Percentiles rank a stretch among this genome's conserved stretches.
Evolutionary conservation across 2,113 vertebrate genomes (phyloP).

Genomic region (Cromileptes altivelis): DNA sequence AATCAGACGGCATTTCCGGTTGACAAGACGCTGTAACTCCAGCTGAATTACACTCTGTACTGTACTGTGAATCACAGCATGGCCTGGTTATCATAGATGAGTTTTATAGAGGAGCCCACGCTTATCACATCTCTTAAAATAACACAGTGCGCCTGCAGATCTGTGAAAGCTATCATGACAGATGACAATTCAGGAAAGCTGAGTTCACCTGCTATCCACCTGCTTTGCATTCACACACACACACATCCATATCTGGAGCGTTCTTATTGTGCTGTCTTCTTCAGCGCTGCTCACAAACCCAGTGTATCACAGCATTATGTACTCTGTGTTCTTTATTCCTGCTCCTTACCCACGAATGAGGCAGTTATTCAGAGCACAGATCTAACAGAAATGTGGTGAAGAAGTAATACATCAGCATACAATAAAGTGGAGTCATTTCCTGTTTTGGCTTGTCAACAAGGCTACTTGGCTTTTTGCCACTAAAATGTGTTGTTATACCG

Average conservation of each 20-base stretch:
- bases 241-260: conserved; percentile 19
- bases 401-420: not conserved
- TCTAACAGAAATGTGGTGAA: not conserved
- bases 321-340: not conserved
- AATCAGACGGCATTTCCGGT: not conserved
- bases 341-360: not conserved
- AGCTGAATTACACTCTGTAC: conserved; percentile 10
- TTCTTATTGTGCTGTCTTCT: not conserved
- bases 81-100: conserved; percentile 38
- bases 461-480: not conserved
- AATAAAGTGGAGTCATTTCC: conserved; percentile 30
- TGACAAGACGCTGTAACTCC: not conserved
- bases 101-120: conserved; percentile 18
- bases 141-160: conserved; percentile 25
- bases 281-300: not conserved
- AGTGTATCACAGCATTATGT: not conserved
- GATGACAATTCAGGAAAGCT: conserved; percentile 3
- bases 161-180: conserved; percentile 31
- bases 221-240: conserved; percentile 25
- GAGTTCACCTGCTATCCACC: conserved; percentile 12
- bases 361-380: not conserved
- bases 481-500: not conserved
- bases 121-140: conserved; percentile 53
- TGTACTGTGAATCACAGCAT: conserved; percentile 39
- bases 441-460: conserved; percentile 18